phyloP scores from a whole-genome alignment of 2,113 vertebrate genomes.

The Ptychochromis oligacanthus region DNA sequence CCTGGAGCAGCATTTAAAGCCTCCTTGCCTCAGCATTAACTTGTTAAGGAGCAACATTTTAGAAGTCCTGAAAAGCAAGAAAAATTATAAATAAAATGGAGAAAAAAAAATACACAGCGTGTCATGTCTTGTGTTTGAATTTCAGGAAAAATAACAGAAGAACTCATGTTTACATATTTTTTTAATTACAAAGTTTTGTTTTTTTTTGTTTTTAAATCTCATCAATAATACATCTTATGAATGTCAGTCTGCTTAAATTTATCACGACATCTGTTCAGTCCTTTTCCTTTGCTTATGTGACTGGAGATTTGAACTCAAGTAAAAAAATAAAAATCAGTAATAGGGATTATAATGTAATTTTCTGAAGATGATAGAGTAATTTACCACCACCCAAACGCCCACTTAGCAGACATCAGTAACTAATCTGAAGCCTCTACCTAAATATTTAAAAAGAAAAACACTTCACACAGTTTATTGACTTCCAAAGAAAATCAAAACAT shows the following conservation, averaged over 20 bases:
- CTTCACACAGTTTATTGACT: background rate
- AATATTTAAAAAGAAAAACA: background rate
- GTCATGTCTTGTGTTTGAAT: background rate
- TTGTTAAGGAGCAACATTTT: conserved; percentile 58
- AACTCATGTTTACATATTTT: background rate
- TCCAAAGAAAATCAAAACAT: background rate
- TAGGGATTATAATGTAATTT: background rate
- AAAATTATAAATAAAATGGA: conserved; percentile 67
- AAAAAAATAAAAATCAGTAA: background rate
- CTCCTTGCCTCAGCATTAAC: conserved; percentile 46
- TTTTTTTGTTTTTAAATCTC: conserved; percentile 28
- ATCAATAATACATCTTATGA: conserved; percentile 39
- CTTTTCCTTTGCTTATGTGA: background rate
- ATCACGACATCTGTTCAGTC: background rate
- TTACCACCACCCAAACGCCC: background rate
- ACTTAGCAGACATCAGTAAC: background rate
- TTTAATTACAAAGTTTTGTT: conserved; percentile 58
- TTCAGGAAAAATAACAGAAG: background rate
- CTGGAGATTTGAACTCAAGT: background rate
- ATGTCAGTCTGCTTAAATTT: conserved; percentile 34
- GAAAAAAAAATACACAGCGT: background rate
- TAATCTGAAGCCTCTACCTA: background rate
- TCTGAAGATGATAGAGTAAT: background rate
- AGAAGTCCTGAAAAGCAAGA: conserved; percentile 50
- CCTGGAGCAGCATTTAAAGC: conserved; percentile 26